A percentile compares a stretch with the other conserved stretches of the same genome.
These are phyloP conservation scores for Eulemur rubriventer DNA, from an alignment of 2,797 vertebrate species.

Conservation along the genomic window DNA sequence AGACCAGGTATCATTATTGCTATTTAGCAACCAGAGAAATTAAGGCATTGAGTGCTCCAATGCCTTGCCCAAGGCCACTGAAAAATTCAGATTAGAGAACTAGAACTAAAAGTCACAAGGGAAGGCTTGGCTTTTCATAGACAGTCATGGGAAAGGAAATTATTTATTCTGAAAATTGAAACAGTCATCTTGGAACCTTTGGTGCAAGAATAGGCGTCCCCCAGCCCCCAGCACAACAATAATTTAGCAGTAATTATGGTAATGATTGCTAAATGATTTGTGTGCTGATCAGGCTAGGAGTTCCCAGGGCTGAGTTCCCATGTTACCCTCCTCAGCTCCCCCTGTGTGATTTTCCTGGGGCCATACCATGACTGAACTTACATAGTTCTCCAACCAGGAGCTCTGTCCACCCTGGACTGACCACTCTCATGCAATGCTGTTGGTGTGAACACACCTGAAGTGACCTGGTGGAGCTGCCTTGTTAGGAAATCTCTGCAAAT, in stretches of 20 bases:
- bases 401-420: not conserved
- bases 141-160: constrained; percentile 63
- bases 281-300: constrained; percentile 24
- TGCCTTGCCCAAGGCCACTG: constrained; percentile 54
- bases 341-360: not conserved
- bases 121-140: constrained; percentile 55
- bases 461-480: not conserved
- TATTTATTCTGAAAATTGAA: constrained; percentile 72
- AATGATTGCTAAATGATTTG: constrained; percentile 61
- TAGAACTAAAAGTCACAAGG: constrained; percentile 57
- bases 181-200: constrained; percentile 60
- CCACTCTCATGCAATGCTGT: not conserved
- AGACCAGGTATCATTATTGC: constrained; percentile 42
- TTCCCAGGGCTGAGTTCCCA: constrained; percentile 56
- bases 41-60: not conserved
- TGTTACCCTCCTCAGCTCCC: not conserved
- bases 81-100: constrained; percentile 54
- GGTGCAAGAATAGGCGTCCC: constrained; percentile 49
- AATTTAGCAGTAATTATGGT: constrained; percentile 70
- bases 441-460: not conserved
- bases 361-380: not conserved
- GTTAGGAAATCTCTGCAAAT: constrained; percentile 15
- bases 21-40: constrained; percentile 28
- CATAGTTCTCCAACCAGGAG: not conserved
- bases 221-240: constrained; percentile 14